phyloP scores from a whole-genome alignment of 2,797 vertebrate genomes.

The Caiman crocodilus region DNA sequence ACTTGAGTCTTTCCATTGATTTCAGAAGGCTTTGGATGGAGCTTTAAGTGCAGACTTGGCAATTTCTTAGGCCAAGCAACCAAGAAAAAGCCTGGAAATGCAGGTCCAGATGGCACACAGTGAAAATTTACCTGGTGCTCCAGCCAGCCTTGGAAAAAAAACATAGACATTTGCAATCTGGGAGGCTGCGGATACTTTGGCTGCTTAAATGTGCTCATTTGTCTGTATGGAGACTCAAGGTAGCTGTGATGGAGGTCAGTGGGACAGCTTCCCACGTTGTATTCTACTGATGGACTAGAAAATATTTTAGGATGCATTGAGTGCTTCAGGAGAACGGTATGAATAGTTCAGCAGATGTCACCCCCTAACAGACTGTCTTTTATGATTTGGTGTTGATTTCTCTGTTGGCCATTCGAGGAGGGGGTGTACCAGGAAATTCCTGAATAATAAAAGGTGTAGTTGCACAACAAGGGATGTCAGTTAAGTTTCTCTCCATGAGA shows the following conservation, averaged over 20 bases:
- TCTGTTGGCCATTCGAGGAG: conserved; percentile 70
- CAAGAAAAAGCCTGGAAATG: neutral
- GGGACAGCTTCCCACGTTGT: conserved; percentile 24
- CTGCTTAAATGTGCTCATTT: conserved; percentile 39
- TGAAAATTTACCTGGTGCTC: conserved; percentile 13
- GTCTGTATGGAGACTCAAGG: conserved; percentile 56
- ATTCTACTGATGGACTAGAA: conserved; percentile 57
- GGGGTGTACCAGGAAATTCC: conserved; percentile 66
- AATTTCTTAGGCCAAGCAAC: conserved; percentile 24
- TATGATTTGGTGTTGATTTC: conserved; percentile 60
- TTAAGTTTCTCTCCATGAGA: conserved; percentile 51
- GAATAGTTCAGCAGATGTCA: conserved; percentile 72
- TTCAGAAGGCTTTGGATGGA: conserved; percentile 45
- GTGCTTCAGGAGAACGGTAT: conserved; percentile 59
- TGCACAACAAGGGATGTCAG: conserved; percentile 29
- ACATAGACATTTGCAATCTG: conserved; percentile 16
- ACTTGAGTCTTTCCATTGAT: neutral
- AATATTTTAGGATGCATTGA: conserved; percentile 66
- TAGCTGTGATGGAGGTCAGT: conserved; percentile 62
- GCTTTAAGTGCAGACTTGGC: conserved; percentile 26
- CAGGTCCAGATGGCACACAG: conserved; percentile 45
- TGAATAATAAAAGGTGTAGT: conserved; percentile 62
- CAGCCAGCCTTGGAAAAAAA: conserved; percentile 28
- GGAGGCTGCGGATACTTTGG: conserved; percentile 45
- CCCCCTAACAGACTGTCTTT: conserved; percentile 56